Conservation (phyloP, 1,140 invertebrate species). For the Orchestia grillus region DNA sequence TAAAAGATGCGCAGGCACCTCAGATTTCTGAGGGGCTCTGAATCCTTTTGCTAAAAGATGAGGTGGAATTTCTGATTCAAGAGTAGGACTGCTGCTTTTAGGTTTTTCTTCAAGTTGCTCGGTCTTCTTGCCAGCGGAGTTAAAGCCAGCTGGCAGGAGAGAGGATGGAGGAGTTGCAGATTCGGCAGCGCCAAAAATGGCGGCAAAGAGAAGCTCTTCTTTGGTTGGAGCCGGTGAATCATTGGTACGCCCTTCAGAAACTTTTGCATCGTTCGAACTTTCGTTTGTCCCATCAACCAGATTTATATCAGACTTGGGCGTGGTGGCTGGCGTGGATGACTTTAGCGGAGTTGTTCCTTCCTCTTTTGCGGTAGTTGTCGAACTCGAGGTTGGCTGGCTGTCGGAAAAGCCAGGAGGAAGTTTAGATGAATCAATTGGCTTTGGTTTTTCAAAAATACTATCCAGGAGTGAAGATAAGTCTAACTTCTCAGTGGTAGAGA, state of each 20-base stretch:
- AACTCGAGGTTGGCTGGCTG: neutral
- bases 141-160: neutral
- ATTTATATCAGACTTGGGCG: constrained; percentile 8
- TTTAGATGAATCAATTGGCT: constrained; percentile 33
- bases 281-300: neutral
- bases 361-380: neutral
- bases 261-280: neutral
- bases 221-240: neutral
- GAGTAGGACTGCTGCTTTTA: neutral
- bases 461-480: constrained; percentile 36
- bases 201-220: constrained; percentile 10
- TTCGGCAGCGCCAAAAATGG: neutral
- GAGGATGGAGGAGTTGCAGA: neutral
- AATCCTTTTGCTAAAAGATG: constrained; percentile 23
- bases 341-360: neutral
- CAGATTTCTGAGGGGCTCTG: neutral
- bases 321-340: constrained; percentile 17
- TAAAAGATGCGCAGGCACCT: neutral
- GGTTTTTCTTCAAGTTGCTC: neutral
- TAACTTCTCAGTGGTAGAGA: constrained; percentile 21
- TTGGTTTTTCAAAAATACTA: constrained; percentile 22
- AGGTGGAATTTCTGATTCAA: neutral
- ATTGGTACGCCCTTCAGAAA: neutral
- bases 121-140: neutral
- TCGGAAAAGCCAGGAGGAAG: neutral